Evolutionary conservation across 2,797 vertebrate genomes (phyloP).

Genomic region (Epinephelus awoara): DNA sequence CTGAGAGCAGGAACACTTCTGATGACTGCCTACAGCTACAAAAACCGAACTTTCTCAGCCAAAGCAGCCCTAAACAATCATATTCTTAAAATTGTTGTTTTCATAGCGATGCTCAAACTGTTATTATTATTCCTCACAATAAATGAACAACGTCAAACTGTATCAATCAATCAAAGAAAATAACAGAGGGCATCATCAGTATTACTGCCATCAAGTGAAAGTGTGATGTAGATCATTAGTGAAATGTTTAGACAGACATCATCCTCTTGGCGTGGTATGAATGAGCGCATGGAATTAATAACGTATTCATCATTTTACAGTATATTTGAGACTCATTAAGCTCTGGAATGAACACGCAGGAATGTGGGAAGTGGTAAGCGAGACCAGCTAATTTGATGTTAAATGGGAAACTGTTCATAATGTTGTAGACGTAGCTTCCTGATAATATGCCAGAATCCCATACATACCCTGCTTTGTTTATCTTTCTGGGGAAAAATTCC

Average conservation of each 20-base stretch:
- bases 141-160: constrained; percentile 54
- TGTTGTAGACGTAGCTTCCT: constrained; percentile 46
- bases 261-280: constrained; percentile 2
- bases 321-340: constrained; percentile 31
- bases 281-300: constrained; percentile 26
- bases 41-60: constrained; percentile 18
- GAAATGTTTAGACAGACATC: constrained; percentile 41
- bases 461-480: constrained; percentile 57
- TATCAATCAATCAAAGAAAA: constrained; percentile 59
- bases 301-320: constrained; percentile 28
- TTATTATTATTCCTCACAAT: constrained; percentile 37
- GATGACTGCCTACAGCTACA: constrained; percentile 8
- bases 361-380: constrained; percentile 38
- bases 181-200: constrained; percentile 5
- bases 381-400: constrained; percentile 53
- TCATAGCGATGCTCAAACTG: constrained; percentile 7
- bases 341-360: constrained; percentile 11
- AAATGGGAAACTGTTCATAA: constrained; percentile 55
- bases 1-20: not conserved
- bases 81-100: constrained; percentile 31
- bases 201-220: constrained; percentile 27
- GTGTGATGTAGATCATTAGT: constrained; percentile 39
- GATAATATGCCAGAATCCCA: constrained; percentile 40
- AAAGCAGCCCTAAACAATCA: not conserved
- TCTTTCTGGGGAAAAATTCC: constrained; percentile 49